Conservation (phyloP, 2,113 vertebrate species). For the Herpetotheres cachinnans region DNA sequence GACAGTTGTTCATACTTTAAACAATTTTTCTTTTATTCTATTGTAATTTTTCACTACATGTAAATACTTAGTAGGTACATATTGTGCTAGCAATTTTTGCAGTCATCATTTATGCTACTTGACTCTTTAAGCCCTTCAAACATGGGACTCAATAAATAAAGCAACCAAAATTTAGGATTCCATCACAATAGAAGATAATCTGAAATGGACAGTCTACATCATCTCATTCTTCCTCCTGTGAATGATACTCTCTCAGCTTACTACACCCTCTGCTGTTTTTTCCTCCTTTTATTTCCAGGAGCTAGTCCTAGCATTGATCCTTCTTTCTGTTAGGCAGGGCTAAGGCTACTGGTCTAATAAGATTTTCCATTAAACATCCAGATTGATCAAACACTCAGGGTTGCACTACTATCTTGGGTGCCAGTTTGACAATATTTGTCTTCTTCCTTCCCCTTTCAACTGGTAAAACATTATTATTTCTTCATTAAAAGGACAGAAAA, state of each 20-base stretch:
- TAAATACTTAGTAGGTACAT: not conserved
- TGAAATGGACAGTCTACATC: not conserved
- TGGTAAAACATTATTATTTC: not conserved
- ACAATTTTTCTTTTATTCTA: not conserved
- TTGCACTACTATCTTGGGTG: not conserved
- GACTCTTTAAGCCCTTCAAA: not conserved
- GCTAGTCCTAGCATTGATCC: not conserved
- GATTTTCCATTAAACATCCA: not conserved
- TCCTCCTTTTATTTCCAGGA: not conserved
- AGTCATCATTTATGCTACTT: not conserved
- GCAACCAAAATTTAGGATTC: not conserved
- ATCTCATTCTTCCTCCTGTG: not conserved
- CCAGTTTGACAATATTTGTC: not conserved
- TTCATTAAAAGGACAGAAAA: not conserved
- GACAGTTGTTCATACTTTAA: not conserved
- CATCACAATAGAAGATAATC: not conserved
- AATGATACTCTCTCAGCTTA: not conserved
- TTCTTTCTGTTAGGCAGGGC: not conserved
- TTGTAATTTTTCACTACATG: not conserved
- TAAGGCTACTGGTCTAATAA: not conserved
- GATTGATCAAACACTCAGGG: not conserved
- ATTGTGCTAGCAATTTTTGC: not conserved
- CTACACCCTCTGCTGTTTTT: not conserved
- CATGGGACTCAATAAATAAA: not conserved
- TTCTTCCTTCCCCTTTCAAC: not conserved